These are phyloP conservation scores for Phoeniculus purpureus DNA, from an alignment of 2,797 vertebrate genomes.

Conservation along the genomic window DNA sequence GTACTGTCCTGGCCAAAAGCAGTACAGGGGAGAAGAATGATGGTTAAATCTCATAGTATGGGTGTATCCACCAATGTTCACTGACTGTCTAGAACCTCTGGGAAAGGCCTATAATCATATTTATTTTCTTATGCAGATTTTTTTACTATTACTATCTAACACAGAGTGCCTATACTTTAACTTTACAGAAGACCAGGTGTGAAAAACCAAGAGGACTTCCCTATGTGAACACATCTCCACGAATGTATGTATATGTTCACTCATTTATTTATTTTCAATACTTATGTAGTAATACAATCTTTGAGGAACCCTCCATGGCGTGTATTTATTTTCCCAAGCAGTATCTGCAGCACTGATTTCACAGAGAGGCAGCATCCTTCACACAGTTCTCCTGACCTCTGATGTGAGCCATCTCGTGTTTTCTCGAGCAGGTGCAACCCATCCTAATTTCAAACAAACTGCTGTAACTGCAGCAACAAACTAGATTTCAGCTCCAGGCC, in stretches of 20 bases:
- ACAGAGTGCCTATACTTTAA: background rate
- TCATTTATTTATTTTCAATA: background rate
- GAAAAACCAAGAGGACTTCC: background rate
- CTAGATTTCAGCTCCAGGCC: background rate
- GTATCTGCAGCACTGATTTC: background rate
- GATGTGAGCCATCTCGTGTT: background rate
- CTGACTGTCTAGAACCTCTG: background rate
- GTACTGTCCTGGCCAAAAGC: background rate
- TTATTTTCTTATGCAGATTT: background rate
- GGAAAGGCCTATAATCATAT: background rate
- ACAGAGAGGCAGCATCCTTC: rapidly evolving
- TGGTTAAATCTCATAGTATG: background rate
- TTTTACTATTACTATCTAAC: background rate
- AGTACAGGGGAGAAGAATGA: rapidly evolving
- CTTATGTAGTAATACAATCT: background rate
- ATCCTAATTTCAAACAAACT: background rate
- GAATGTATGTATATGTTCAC: too few species aligned
- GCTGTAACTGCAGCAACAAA: background rate
- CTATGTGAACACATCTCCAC: background rate
- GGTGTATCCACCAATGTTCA: background rate
- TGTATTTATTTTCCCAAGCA: background rate
- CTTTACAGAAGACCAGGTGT: background rate
- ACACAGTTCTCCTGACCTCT: background rate
- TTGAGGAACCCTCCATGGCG: background rate
- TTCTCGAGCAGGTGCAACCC: constrained; percentile 31